Percentiles rank a stretch among this genome's conserved stretches.
Conservation (phyloP, 2,888 invertebrate species). For the Eristalinus aeneus region DNA sequence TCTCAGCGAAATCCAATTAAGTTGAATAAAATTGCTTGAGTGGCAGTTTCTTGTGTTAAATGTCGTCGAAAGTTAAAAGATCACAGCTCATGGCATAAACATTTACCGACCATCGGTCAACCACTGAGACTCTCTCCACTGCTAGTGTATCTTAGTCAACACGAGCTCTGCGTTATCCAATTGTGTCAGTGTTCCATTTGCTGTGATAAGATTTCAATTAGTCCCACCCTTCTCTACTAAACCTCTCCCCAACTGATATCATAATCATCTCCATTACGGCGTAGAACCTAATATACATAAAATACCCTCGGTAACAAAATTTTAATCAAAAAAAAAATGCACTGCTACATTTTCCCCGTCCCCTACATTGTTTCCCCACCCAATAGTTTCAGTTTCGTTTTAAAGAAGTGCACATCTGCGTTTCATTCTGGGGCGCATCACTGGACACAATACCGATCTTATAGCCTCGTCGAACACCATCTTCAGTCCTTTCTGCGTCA, state of each 20-base stretch:
- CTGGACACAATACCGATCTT: conserved; percentile 78
- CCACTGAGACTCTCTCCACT: neutral
- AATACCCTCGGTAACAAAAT: conserved; percentile 17
- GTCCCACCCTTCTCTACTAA: neutral
- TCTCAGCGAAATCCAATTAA: too few species aligned
- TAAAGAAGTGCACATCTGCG: conserved; percentile 73
- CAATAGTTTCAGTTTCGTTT: neutral
- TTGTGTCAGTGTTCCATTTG: neutral
- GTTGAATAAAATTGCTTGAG: too few species aligned
- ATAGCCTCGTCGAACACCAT: conserved; percentile 80
- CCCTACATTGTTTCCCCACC: conserved; percentile 26
- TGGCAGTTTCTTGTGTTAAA: too few species aligned
- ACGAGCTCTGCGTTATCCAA: neutral
- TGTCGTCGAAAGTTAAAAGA: too few species aligned
- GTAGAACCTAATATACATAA: neutral
- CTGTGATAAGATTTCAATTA: neutral
- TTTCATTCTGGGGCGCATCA: conserved; percentile 75
- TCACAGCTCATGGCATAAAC: too few species aligned
- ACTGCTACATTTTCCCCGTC: conserved; percentile 29
- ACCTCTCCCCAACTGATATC: neutral
- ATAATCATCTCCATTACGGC: neutral
- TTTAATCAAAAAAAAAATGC: conserved; percentile 48
- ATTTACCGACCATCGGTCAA: neutral
- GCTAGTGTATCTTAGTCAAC: neutral
- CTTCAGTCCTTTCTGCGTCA: conserved; percentile 79